Evolutionary conservation across 2,888 invertebrate genomes (phyloP).

Genomic region (Erynnis tages): DNA sequence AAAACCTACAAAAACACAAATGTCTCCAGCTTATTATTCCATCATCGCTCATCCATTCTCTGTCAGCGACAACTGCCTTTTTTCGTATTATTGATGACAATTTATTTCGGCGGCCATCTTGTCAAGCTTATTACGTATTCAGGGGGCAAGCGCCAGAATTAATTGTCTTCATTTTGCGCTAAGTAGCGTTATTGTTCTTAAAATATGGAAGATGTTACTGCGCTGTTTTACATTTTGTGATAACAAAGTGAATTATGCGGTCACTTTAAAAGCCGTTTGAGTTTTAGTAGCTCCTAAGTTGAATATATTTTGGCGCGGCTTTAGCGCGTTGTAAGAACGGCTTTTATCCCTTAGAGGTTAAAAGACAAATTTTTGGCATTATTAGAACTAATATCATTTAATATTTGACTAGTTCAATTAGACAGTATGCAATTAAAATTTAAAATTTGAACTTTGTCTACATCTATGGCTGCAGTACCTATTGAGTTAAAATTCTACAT

Average conservation of each 20-base stretch:
- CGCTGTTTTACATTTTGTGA: background rate
- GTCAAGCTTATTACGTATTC: constrained; percentile 34
- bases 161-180: constrained; percentile 23
- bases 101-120: constrained; percentile 39
- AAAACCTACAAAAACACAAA: constrained; percentile 1
- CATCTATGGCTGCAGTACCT: too few species aligned
- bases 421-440: too few species aligned
- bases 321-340: too few species aligned
- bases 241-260: background rate
- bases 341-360: too few species aligned
- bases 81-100: constrained; percentile 36
- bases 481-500: too few species aligned
- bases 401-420: too few species aligned
- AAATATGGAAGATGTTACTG: constrained; percentile 6
- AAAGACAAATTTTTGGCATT: too few species aligned
- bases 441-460: too few species aligned
- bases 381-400: too few species aligned
- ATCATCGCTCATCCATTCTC: constrained; percentile 29
- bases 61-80: constrained; percentile 34
- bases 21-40: constrained; percentile 20
- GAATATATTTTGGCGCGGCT: too few species aligned
- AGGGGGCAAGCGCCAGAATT: constrained; percentile 30
- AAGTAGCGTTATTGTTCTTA: constrained; percentile 13
- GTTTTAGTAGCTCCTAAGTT: too few species aligned
- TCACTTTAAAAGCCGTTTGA: too few species aligned